phyloP scores from a whole-genome alignment of 2,113 vertebrate genomes.

The Myotis lucifugus region DNA sequence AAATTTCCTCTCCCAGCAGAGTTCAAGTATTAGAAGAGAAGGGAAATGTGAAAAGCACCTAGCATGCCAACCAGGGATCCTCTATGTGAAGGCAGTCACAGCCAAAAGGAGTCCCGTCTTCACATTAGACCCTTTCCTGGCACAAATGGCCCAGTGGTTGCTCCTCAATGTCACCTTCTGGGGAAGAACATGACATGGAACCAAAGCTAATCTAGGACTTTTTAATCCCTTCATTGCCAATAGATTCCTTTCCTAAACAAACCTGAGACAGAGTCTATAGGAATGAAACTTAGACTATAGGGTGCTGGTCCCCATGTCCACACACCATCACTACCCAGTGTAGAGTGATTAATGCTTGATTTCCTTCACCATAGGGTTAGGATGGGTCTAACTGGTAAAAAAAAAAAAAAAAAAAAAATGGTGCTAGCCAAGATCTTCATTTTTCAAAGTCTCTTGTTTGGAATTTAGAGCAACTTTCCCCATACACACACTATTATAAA shows the following conservation, averaged over 20 bases:
- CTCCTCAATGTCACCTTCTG: not conserved
- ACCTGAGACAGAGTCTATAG: not conserved
- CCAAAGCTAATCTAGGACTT: not conserved
- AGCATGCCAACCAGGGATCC: not conserved
- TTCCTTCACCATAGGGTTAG: not conserved
- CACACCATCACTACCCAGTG: not conserved
- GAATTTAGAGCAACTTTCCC: not conserved
- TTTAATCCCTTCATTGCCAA: not conserved
- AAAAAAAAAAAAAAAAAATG: not conserved
- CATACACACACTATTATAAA: not conserved
- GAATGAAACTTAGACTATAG: not conserved
- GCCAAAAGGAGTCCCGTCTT: not conserved
- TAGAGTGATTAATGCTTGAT: not conserved
- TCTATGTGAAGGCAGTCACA: not conserved
- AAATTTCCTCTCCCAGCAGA: not conserved
- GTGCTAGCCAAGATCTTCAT: not conserved
- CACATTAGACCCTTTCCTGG: not conserved
- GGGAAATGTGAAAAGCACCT: not conserved
- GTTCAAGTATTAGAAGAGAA: not conserved
- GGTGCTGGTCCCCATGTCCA: accelerated
- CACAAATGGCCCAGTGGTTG: not conserved
- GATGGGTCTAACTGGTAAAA: not conserved
- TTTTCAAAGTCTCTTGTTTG: not conserved
- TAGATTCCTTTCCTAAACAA: not conserved
- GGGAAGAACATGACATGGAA: not conserved